These are phyloP conservation scores for Pandemis corylana DNA, from an alignment of 2,888 invertebrate species.

Conservation along the genomic window DNA sequence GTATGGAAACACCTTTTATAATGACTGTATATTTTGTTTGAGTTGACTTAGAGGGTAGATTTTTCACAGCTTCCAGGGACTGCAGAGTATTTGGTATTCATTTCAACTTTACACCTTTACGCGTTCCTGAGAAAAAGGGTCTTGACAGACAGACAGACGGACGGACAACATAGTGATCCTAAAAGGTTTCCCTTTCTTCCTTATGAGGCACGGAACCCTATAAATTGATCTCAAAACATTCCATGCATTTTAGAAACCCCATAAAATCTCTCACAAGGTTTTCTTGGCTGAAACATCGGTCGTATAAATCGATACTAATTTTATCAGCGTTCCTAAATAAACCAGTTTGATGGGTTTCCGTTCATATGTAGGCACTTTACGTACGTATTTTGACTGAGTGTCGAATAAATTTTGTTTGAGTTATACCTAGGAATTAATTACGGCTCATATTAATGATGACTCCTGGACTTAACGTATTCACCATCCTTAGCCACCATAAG, in stretches of 20 bases:
- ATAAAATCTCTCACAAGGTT: constrained; percentile 6
- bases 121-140: too few relatives aligned
- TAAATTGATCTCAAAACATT: constrained; percentile 2
- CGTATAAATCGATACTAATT: constrained; percentile 31
- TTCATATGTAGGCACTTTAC: constrained; percentile 20
- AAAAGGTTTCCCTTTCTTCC: too few relatives aligned
- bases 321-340: constrained; percentile 37
- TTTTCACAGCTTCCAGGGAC: too few relatives aligned
- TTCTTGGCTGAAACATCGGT: constrained; percentile 15
- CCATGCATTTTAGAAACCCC: constrained; percentile 6
- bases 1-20: too few relatives aligned
- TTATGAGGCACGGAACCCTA: background rate
- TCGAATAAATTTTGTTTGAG: constrained; percentile 5
- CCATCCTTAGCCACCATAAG: background rate
- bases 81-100: too few relatives aligned
- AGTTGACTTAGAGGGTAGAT: too few relatives aligned
- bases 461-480: background rate
- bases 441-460: background rate
- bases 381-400: constrained; percentile 23
- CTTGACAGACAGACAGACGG: too few relatives aligned
- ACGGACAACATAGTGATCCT: too few relatives aligned
- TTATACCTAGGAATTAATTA: background rate
- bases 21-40: too few relatives aligned
- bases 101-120: too few relatives aligned
- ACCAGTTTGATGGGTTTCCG: constrained; percentile 38